Conservation (phyloP, 2,888 invertebrate genomes). For the Acrobasis consociella region DNA sequence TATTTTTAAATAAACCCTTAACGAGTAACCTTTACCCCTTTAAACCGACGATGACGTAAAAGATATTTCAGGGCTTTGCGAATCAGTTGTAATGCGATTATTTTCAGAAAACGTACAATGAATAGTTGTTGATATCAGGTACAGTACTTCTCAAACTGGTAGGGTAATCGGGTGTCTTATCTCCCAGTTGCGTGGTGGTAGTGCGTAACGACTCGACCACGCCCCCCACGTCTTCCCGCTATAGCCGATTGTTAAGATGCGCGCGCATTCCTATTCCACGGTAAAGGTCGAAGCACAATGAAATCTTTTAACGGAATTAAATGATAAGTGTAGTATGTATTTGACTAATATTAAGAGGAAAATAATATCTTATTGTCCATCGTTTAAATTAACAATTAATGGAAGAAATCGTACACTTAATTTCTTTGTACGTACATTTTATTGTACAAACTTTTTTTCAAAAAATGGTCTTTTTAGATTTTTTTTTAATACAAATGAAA, state of each 20-base stretch:
- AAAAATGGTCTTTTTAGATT: too few species aligned
- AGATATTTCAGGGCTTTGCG: constrained; percentile 27
- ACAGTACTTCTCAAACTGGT: constrained; percentile 37
- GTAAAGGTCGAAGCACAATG: constrained; percentile 63
- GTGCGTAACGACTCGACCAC: constrained; percentile 73
- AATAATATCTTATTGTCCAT: too few species aligned
- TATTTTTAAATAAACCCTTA: constrained; percentile 7
- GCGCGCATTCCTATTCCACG: constrained; percentile 68
- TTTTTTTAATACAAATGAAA: too few species aligned
- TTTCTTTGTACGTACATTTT: too few species aligned
- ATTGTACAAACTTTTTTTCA: too few species aligned
- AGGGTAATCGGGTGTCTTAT: constrained; percentile 55
- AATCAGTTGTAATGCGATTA: constrained; percentile 32
- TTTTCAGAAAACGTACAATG: constrained; percentile 30
- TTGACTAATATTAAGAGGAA: too few species aligned
- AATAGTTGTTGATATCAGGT: constrained; percentile 24
- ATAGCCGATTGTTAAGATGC: constrained; percentile 60
- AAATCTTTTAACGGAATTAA: constrained; percentile 25
- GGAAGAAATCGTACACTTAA: too few species aligned
- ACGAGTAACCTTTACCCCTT: constrained; percentile 17
- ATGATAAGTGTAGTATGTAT: neutral
- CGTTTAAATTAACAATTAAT: too few species aligned
- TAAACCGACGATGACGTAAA: constrained; percentile 30
- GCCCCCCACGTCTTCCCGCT: constrained; percentile 68
- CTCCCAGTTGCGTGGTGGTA: constrained; percentile 65